Conservation (phyloP, 2,797 vertebrate species). For the Sebastes kiyomatsui region DNA sequence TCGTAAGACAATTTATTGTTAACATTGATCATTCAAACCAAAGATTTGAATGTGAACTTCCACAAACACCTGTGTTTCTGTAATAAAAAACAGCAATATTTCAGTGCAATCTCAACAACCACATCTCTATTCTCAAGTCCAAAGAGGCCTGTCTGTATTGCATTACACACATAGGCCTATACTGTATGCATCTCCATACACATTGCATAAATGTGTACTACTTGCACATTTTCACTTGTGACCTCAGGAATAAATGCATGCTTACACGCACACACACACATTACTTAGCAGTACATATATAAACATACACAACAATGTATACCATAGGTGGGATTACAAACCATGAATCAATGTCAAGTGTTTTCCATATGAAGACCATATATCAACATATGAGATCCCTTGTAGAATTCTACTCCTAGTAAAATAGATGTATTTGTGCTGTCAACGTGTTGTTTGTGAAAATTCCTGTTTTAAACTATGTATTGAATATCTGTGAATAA, state of each 20-base stretch:
- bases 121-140: background rate
- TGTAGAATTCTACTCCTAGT: background rate
- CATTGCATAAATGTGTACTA: background rate
- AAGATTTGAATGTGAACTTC: conserved; percentile 8
- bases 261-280: background rate
- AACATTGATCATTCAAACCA: background rate
- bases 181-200: background rate
- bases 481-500: background rate
- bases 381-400: background rate
- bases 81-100: background rate
- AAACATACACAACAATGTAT: background rate
- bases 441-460: background rate
- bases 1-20: background rate
- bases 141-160: background rate
- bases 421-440: background rate
- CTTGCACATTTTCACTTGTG: background rate
- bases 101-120: background rate
- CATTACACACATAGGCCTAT: background rate
- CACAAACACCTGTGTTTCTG: background rate
- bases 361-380: background rate
- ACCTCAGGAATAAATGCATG: background rate
- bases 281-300: background rate
- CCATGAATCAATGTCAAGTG: background rate
- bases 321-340: background rate
- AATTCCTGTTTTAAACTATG: background rate